A percentile compares a stretch with the other conserved stretches of the same genome.
Conservation (phyloP, 2,797 vertebrate species). For the Bradypus variegatus region DNA sequence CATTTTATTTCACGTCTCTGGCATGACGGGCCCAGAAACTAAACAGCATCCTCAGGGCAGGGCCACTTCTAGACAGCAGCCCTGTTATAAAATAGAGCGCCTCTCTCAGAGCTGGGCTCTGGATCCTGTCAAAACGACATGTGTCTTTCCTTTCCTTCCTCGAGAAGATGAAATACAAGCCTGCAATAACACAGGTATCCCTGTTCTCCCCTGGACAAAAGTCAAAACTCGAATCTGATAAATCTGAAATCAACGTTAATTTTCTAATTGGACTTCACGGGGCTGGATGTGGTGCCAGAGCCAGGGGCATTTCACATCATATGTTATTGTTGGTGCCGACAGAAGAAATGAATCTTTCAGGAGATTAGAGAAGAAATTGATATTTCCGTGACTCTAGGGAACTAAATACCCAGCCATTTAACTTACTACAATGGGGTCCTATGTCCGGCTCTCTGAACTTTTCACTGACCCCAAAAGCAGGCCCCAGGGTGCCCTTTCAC, state of each 20-base stretch:
- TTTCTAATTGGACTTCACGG: constrained; percentile 74
- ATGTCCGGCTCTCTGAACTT: neutral
- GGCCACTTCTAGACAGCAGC: constrained; percentile 34
- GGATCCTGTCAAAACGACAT: constrained; percentile 50
- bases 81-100: constrained; percentile 33
- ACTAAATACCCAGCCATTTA: neutral
- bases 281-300: constrained; percentile 35
- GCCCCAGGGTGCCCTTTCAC: neutral
- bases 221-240: constrained; percentile 74
- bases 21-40: constrained; percentile 20
- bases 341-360: constrained; percentile 59
- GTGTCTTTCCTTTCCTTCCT: constrained; percentile 72
- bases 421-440: constrained; percentile 35
- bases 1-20: neutral
- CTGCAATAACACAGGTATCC: constrained; percentile 71
- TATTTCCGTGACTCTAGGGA: constrained; percentile 32
- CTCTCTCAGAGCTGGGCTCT: constrained; percentile 20
- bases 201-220: constrained; percentile 74
- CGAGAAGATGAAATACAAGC: constrained; percentile 71
- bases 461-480: neutral
- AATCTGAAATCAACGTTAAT: constrained; percentile 67
- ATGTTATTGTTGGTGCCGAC: constrained; percentile 47
- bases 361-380: constrained; percentile 14
- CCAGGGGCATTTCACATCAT: neutral
- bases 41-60: neutral